phyloP scores from a whole-genome alignment of 2,113 vertebrate species.

The Himantopus leucocephalus region DNA sequence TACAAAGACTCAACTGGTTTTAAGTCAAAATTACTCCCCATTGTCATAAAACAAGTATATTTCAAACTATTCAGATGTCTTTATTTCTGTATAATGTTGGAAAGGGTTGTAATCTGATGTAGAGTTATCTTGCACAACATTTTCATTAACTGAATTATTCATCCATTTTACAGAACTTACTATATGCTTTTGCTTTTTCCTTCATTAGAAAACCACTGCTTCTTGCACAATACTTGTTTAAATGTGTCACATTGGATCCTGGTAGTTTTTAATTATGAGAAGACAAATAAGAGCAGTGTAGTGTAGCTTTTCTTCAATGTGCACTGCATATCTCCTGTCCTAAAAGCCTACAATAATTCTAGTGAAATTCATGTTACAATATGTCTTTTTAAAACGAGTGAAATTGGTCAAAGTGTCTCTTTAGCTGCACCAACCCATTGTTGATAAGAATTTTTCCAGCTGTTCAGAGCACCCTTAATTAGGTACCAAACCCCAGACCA shows the following conservation, averaged over 20 bases:
- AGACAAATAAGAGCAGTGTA: background rate
- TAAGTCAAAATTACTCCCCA: background rate
- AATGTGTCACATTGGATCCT: background rate
- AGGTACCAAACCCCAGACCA: background rate
- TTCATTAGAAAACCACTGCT: background rate
- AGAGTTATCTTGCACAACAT: background rate
- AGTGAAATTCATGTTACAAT: background rate
- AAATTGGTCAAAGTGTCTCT: background rate
- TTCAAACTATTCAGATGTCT: background rate
- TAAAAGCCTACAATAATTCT: background rate
- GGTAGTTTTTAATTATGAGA: background rate
- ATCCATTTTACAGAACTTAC: background rate
- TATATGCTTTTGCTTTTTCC: background rate
- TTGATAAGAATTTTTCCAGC: background rate
- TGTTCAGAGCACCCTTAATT: background rate
- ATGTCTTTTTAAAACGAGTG: background rate
- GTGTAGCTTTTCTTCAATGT: background rate
- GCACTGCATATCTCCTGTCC: background rate
- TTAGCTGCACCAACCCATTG: background rate
- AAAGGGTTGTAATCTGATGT: background rate
- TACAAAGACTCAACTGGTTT: background rate
- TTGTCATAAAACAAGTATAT: background rate
- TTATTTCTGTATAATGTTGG: background rate
- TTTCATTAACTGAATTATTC: background rate
- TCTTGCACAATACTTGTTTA: background rate